A percentile compares a stretch with the other conserved stretches of the same genome.
phyloP scores from a whole-genome alignment of 2,113 vertebrate species.

The Podarcis muralis region DNA sequence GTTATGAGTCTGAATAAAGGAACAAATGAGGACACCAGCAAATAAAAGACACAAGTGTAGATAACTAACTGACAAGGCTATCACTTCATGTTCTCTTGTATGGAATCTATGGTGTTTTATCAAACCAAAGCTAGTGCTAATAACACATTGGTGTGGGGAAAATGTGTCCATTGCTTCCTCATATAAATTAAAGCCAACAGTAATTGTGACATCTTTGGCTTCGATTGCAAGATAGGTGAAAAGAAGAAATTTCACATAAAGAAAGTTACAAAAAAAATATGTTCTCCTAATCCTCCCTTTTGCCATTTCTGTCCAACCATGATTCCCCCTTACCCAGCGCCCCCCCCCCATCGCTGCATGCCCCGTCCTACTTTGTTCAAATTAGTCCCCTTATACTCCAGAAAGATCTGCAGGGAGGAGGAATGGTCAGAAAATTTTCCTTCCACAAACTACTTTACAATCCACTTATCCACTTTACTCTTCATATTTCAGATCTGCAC shows the following conservation, averaged over 20 bases:
- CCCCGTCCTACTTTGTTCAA: no score
- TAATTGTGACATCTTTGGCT: not conserved
- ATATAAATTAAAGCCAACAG: not conserved
- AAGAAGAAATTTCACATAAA: not conserved
- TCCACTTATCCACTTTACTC: not conserved
- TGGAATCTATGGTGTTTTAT: not conserved
- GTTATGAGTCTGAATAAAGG: not conserved
- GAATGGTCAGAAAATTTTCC: no score
- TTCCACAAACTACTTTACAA: not conserved
- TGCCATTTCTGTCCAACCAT: no score
- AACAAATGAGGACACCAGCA: slow-evolving; percentile 14
- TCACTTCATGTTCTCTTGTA: not conserved
- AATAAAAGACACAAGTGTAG: not conserved
- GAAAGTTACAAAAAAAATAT: not conserved
- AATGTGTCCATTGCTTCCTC: not conserved
- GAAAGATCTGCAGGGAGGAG: no score
- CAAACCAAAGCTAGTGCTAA: not conserved
- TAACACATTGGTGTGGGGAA: not conserved
- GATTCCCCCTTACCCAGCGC: no score
- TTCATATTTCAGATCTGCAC: not conserved
- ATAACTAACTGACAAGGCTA: not conserved
- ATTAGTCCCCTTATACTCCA: no score
- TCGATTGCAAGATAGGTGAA: not conserved
- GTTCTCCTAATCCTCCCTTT: no score
- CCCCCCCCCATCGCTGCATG: no score